Conservation (phyloP, 2,888 invertebrate genomes). For the Pantelozetes paolii region DNA sequence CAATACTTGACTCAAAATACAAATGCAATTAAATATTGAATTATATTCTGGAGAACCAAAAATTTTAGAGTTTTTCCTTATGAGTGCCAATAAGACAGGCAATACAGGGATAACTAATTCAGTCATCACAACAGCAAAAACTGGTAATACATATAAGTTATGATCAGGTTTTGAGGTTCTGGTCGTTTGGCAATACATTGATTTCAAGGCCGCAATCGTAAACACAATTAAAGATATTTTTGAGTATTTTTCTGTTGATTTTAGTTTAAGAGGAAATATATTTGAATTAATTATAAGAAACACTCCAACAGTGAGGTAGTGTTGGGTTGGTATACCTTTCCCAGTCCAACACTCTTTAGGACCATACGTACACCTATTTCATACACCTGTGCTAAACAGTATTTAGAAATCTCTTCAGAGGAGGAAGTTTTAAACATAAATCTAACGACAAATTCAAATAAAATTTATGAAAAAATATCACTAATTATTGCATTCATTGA, state of each 20-base stretch:
- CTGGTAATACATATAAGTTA: neutral
- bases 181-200: constrained; percentile 13
- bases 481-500: too few species aligned
- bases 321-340: too few species aligned
- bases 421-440: too few species aligned
- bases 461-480: too few species aligned
- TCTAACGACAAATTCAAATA: too few species aligned
- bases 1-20: neutral
- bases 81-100: too few species aligned
- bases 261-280: constrained; percentile 23
- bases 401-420: too few species aligned
- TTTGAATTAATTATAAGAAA: constrained; percentile 21
- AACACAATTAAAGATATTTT: constrained; percentile 12
- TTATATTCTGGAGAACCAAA: constrained; percentile 22
- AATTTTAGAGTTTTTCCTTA: constrained; percentile 23
- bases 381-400: neutral
- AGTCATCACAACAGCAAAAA: neutral
- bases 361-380: neutral
- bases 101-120: constrained; percentile 2
- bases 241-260: neutral
- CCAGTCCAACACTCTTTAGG: neutral
- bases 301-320: neutral
- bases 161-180: constrained; percentile 20
- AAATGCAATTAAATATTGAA: constrained; percentile 3
- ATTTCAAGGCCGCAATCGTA: constrained; percentile 30